Evolutionary conservation across 2,113 vertebrate species (phyloP), one percentile per base, ranked within the genome.

Genomic region (Athene cunicularia): DNA sequence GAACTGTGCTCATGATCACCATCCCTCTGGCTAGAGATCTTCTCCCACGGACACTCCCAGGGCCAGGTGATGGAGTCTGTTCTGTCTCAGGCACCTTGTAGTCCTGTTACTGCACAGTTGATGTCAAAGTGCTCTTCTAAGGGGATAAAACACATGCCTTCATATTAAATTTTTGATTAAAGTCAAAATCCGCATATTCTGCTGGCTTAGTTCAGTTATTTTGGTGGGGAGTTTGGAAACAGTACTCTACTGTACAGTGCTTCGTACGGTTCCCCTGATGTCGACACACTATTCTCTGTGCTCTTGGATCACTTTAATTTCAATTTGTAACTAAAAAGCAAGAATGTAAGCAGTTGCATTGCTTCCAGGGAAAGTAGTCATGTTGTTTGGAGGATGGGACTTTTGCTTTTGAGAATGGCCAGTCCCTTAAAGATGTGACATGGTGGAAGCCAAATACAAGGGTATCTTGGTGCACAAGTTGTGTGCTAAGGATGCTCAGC

Each of bases 31-130:
- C 27, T 2, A 1, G 75, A 79, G 37, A 39, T 1, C 8, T 55
- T 74, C 47, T 73, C 14, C 19, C 1, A 1, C 28, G 28, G 30
- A 27, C 17, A 87, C 24, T 7, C 16, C 9, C 43, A 10, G 33
- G 19, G 33, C 3, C 21, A 73, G 58, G 16, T 9, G 2, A 5
- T 35, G 26, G 45, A 12, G 8, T 60, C 18, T 55, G 6, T 39
- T 80, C 55, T 58, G 35, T 32, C 50, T 74, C n/a, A 21, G 5
- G 26, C 3, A 6, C 32, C 20, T 47, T 47, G 21, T 11, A 64
- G 39, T 37, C 62, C 37, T 64, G 10, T 37, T 39, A 22, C 43
- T 33, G 37, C 15, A 30, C 8, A 0, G 0, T 3, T 32, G 32
- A 26, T 2, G 1, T 24, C 27, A 60, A 35, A 33, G 24, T 26